Conservation (phyloP, 2,797 vertebrate genomes). For the Oreochromis mossambicus region DNA sequence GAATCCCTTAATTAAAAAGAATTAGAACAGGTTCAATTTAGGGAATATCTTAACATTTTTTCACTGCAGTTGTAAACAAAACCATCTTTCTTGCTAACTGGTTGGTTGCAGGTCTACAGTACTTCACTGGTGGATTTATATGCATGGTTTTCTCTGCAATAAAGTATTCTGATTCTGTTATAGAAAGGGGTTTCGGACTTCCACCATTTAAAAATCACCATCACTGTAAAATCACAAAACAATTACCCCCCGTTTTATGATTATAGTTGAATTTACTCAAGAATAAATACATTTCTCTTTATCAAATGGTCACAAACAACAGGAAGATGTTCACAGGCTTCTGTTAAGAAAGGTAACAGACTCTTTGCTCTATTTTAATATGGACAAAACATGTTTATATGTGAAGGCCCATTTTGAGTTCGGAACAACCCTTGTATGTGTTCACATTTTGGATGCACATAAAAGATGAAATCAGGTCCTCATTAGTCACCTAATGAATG, state of each 20-base stretch:
- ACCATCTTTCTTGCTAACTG: background rate
- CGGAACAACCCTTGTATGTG: background rate
- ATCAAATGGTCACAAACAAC: background rate
- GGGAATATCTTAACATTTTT: background rate
- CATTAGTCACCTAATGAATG: background rate
- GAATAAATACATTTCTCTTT: background rate
- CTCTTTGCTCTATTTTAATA: background rate
- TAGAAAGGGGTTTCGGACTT: background rate
- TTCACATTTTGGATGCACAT: background rate
- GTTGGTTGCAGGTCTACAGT: background rate
- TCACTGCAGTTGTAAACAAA: background rate
- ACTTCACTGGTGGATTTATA: background rate
- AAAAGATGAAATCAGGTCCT: background rate
- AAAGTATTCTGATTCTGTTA: background rate
- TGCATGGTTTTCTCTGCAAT: background rate
- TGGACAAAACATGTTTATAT: background rate
- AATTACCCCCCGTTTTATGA: background rate
- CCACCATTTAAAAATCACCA: background rate
- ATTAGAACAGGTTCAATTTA: background rate
- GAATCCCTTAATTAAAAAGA: background rate
- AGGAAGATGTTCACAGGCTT: background rate
- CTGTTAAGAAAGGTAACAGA: background rate
- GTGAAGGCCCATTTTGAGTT: background rate
- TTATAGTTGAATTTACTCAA: background rate
- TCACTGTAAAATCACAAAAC: background rate